Conservation (phyloP, 1,140 invertebrate species). For the Cherax quadricarinatus region DNA sequence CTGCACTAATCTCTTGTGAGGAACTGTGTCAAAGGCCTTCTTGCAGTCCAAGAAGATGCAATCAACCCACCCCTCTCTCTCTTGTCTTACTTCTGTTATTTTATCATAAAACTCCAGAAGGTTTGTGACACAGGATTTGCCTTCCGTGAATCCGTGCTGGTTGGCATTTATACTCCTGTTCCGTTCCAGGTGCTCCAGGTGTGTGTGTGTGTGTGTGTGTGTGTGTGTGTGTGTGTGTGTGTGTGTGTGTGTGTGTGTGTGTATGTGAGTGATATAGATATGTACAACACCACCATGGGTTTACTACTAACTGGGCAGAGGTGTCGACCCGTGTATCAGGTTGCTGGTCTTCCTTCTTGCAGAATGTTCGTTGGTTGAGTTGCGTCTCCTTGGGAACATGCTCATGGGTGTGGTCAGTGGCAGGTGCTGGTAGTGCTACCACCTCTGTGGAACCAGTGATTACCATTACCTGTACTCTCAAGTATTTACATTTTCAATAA, state of each 20-base stretch:
- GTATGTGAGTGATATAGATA: too few species aligned
- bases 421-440: background rate
- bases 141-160: too few species aligned
- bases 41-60: too few species aligned
- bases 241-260: background rate
- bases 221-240: constrained; percentile 21
- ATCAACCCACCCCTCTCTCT: too few species aligned
- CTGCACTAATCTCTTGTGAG: too few species aligned
- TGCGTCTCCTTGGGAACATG: background rate
- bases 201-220: constrained; percentile 21
- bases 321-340: constrained; percentile 22
- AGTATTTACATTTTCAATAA: background rate
- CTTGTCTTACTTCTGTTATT: too few species aligned
- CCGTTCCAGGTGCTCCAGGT: too few species aligned
- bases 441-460: background rate
- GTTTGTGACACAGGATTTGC: too few species aligned
- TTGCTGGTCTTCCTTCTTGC: background rate
- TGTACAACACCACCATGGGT: background rate
- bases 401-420: background rate
- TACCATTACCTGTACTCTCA: background rate
- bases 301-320: background rate
- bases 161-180: too few species aligned
- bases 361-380: background rate
- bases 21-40: too few species aligned
- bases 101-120: too few species aligned